Evolutionary conservation across 2,888 invertebrate species (phyloP).

Genomic region (Hipparchia sbordonii): DNA sequence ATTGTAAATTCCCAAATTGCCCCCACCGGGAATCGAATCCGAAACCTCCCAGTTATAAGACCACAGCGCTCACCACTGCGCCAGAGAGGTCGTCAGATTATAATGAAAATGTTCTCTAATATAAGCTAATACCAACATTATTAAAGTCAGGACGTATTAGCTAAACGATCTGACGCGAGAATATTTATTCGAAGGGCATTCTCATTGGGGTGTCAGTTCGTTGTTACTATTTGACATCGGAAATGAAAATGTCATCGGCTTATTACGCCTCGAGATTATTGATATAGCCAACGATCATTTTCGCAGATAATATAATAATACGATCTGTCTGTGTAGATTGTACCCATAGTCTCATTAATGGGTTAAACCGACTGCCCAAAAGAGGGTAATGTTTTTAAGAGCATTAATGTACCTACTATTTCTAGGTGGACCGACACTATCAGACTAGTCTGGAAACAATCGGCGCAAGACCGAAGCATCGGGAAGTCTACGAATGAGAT

Average conservation of each 20-base stretch:
- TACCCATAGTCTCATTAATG: background rate
- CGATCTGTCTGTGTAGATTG: background rate
- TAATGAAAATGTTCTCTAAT: conserved; percentile 7
- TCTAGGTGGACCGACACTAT: too few species aligned
- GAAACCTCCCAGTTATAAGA: too few species aligned
- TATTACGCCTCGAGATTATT: conserved; percentile 73
- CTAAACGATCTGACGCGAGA: conserved; percentile 53
- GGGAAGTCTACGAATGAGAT: too few species aligned
- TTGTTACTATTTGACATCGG: conserved; percentile 70
- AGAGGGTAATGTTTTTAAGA: background rate
- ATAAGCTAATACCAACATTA: conserved; percentile 16
- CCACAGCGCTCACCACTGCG: background rate
- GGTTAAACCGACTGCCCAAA: background rate
- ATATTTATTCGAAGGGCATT: conserved; percentile 63
- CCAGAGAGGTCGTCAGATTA: background rate
- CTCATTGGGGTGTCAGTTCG: conserved; percentile 55
- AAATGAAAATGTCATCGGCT: conserved; percentile 80
- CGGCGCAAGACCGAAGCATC: too few species aligned
- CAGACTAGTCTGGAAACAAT: too few species aligned
- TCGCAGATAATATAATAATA: conserved; percentile 43
- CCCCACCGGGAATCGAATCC: too few species aligned
- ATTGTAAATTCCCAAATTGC: too few species aligned
- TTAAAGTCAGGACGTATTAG: conserved; percentile 42
- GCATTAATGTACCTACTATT: too few species aligned
- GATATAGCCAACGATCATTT: conserved; percentile 61